Base-by-base conservation (phyloP, 1,140 invertebrate species). In the Drosophila seguyi region DNA sequence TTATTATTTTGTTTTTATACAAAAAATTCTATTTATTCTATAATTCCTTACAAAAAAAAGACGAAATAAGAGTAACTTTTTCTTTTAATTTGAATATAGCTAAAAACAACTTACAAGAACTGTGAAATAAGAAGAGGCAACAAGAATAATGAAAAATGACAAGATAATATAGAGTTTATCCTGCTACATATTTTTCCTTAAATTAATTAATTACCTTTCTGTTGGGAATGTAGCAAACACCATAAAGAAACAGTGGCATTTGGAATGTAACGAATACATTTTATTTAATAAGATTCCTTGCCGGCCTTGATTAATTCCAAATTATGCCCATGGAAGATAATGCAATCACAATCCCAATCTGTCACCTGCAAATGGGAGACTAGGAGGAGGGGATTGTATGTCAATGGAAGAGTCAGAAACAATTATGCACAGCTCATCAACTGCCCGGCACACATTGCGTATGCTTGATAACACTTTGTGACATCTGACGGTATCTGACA, bases 391-490 rank as follows among this genome's bases (percentile, higher is more conserved):
- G 34, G 13, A 45, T 34, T 57, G 3, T 38, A 3, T 38, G 34
- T 22, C 48, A 47, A 44, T 53, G 67, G 22, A 52, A 36, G 42
- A 72, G 68, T 72, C 68, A 59, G 68, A 59, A 72, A 72, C 68
- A 72, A 72, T 72, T 72, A 72, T 55, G 42, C 66, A 71, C 68
- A 72, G 68, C 68, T 72, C 68, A 72, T 72, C 68, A 72, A 71
- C 22, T 72, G 66, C 44, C 44, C 68, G 52, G 65, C 50, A 56
- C 50, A 71, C 67, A 57, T 22, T 68, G 67, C 67, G 67, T 68
- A 68, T 68, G 67, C 52, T 50, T 48, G 68, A 72, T 72, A 72
- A 72, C 67, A 34, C 45, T 48, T 29, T 50, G 50, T 72, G 52
- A 72, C 68, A 72, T 34, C 36, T 72, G 66, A 72, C 52, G 42